Evolutionary conservation across 2,113 vertebrate genomes (phyloP).

Genomic region (Spizaetus ornatus): DNA sequence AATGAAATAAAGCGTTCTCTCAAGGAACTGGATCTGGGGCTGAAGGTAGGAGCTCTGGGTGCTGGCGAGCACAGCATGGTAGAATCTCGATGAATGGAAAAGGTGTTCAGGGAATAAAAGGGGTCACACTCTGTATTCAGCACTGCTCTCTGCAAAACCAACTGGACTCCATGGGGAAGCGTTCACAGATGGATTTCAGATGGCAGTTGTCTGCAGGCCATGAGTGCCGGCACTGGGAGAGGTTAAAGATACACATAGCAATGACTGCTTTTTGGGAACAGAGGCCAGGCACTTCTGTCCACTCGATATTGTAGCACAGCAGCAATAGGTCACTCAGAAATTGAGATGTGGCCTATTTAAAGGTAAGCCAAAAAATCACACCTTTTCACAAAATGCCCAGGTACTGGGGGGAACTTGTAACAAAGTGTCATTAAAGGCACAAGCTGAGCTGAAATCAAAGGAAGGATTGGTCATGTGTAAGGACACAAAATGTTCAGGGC

Average conservation of each 20-base stretch:
- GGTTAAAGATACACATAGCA: neutral
- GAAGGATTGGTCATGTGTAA: neutral
- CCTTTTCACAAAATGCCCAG: neutral
- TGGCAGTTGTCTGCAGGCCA: accelerated
- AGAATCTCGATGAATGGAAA: neutral
- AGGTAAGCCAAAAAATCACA: neutral
- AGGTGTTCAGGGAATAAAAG: neutral
- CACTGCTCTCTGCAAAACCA: neutral
- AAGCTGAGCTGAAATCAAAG: neutral
- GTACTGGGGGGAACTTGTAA: neutral
- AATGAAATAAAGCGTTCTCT: conserved; percentile 83
- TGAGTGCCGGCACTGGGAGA: neutral
- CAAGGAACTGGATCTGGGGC: conserved; percentile 81
- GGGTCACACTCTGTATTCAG: neutral
- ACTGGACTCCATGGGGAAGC: neutral
- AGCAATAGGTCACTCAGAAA: neutral
- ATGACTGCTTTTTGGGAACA: neutral
- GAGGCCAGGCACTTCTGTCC: neutral
- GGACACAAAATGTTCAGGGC: neutral
- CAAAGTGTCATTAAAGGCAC: neutral
- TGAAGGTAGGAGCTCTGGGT: conserved; percentile 79
- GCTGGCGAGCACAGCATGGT: accelerated
- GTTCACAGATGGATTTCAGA: neutral
- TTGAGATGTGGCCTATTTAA: neutral
- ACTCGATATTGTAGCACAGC: neutral